Evolutionary conservation across 2,797 vertebrate genomes (phyloP), one percentile per base, ranked within the genome.

Genomic region (Clarias laeviceps): DNA sequence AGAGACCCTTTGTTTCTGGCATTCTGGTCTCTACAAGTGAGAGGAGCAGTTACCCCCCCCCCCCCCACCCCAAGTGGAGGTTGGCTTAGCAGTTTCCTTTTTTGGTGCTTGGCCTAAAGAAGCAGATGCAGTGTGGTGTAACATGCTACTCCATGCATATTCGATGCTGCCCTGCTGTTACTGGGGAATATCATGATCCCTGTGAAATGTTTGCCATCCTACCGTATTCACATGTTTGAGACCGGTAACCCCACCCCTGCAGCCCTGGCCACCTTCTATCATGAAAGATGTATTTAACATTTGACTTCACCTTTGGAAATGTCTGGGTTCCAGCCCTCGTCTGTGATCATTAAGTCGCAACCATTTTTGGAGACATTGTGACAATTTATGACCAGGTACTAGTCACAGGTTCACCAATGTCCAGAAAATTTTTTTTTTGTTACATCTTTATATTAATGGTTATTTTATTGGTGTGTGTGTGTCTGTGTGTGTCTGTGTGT

Each of bases 1-100:
- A 73, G 64, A 70, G 88, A 78, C 83, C 84, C 93, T 93, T 94
- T 94, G 93, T 95, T 91, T 92, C 90, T 90, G 82, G 56, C 87
- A 83, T 86, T 91, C 91, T 86, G 90, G 89, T 86, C 87, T 88
- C 88, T 92, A 87, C 91, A 88, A 92, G 78, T 18, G 88, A 85
- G 40, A 24, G 7, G 11, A 76, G 80, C 56, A 54, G 1, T 80
- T 27, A 9, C 65, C 66, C 54, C 62, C 61, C 78, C 45, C 50
- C 62, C 69, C 76, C 72, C 82, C 17, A 66, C 57, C 73, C 34
- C 15, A 76, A 3, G 11, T 34, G 4, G 77, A 84, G 64, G 54
- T 79, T 69, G 64, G 70, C 76, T 86, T 81, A 2, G 40, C 56
- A 14, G 34, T 82, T 85, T 79, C 88, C 85, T 86, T 85, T 87